Evolutionary conservation across 92 coral and sea anemone species (phyloP), one percentile per base, ranked within the genome.

Genomic region (Anthopleura xanthogrammica): DNA sequence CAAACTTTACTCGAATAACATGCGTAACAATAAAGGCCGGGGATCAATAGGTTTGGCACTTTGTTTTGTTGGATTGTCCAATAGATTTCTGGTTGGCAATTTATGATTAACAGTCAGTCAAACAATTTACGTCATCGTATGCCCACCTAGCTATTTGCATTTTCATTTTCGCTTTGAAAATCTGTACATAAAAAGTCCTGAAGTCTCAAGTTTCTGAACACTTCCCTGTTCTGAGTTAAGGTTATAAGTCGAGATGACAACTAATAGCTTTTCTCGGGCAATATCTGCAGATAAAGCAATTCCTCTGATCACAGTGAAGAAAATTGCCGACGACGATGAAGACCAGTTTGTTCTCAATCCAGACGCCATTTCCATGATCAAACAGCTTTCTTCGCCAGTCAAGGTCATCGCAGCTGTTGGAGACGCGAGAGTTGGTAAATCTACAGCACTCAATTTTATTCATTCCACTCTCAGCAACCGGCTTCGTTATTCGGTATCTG

Each of bases 371-470:
- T 12, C 41, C 39, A 73, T 70, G 22, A n/a, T 90, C 1, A 48
- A 22, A 6, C n/a, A 79, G 48, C 77, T 90, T 12, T 39, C 73
- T 72, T 16, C 24, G 8, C 89, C 91, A n/a, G 60, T 90, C 36
- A 76, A 72, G 19, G 87, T 87, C 12, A 48, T 85, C 3, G 77
- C 93, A 3, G 86, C 86, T n/a, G 55, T 87, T 41, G 93, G 93
- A 17, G 90, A 85, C 55, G 83, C 89, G 14, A 66, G 89, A 22
- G 91, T 90, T 12, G 93, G 91, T 17, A 90, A 90, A 66, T 87
- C 87, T 5, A 82, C 89, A 1, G 79, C 79, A 52, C 72, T 85
- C 24, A 90, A 90, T 68, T 14, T 78, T 16, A 3, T 87, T 65
- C 88, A 77, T 54, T 48, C 72, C 77, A 70, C 54, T 46, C 79